Base-by-base conservation (phyloP, 1,140 invertebrate species). In the Radopholus similis region DNA sequence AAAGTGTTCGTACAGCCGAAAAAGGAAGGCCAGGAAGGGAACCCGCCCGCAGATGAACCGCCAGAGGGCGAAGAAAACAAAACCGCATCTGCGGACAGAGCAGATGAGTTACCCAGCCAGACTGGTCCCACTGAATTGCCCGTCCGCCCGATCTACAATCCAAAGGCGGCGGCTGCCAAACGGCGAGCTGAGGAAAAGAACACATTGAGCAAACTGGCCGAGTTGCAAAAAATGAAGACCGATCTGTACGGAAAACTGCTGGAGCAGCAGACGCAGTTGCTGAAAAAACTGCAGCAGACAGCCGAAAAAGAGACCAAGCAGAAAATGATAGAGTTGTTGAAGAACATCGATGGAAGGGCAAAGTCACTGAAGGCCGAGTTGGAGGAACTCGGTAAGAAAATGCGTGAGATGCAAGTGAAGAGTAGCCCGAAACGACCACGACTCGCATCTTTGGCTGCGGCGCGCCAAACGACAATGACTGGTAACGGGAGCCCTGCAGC, bases 271-370 rank as follows among this genome's bases (percentile, higher is more conserved):
- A 68, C 51, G 28, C 30, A 53, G 11, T 55, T 68, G 32, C 28
- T 67, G 23, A 54, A 64, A 49, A 64, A 64, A 30, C 26, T 64
- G 51, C 37, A 64, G 44, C 34, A 30, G 30, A 68, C 66, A 13
- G 66, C 64, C 4, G 54, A 68, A 26, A 67, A 68, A 28, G 66
- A 68, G 44, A 32, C 42, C 13, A 28, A 51, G 23, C 70, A 70
- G n/a, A 73, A 69, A 6, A 49, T 56, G 18, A 58, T 72, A 21
- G 53, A 28, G 9, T 49, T 70, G 18, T n/a, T 70, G 34, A 70
- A 70, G 32, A 72, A 26, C 3, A 30, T 51, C 5, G 68, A 72
- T 2, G 26, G 4, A 1, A 38, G 44, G 3, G 60, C 37, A 35
- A 23, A 44, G 9, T 40, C 30, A 21, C 34, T 68, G 5, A 70